Evolutionary conservation across 2,797 vertebrate species (phyloP).

Genomic region (Podarcis lilfordi): DNA sequence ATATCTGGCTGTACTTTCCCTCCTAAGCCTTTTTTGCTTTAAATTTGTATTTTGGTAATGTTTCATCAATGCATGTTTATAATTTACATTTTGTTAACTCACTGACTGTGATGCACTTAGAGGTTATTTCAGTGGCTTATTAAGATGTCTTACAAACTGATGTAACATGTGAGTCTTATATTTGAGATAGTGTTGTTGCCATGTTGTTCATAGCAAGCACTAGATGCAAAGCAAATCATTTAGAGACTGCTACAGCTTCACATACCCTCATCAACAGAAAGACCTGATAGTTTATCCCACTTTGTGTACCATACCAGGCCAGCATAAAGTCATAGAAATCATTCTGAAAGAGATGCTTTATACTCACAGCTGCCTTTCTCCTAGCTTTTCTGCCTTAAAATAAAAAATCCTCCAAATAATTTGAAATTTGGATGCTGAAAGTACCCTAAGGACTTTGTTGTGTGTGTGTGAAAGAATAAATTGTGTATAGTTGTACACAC

Average conservation of each 20-base stretch:
- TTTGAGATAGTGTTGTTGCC: background rate
- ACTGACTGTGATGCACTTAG: background rate
- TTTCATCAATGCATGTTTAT: slow-evolving; percentile 16
- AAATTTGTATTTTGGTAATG: slow-evolving; percentile 10
- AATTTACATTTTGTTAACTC: slow-evolving; percentile 30
- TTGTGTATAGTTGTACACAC: background rate
- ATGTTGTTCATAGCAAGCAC: background rate
- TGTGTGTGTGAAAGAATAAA: background rate
- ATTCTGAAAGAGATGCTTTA: background rate
- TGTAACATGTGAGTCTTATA: background rate
- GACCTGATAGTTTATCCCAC: background rate
- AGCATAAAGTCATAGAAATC: background rate
- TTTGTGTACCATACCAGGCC: background rate
- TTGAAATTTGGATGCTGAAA: background rate
- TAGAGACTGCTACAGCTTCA: background rate
- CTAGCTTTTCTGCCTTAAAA: background rate
- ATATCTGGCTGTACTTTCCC: slow-evolving; percentile 5
- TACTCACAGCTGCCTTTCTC: background rate
- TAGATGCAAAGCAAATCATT: background rate
- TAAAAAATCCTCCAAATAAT: background rate
- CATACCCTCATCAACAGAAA: background rate
- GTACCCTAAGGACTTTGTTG: background rate
- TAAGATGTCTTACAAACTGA: background rate
- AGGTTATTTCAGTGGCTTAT: background rate
- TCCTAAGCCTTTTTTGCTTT: slow-evolving; percentile 12